phyloP scores from a whole-genome alignment of 53 echinoderm and acorn worm species.

The Crossaster papposus region DNA sequence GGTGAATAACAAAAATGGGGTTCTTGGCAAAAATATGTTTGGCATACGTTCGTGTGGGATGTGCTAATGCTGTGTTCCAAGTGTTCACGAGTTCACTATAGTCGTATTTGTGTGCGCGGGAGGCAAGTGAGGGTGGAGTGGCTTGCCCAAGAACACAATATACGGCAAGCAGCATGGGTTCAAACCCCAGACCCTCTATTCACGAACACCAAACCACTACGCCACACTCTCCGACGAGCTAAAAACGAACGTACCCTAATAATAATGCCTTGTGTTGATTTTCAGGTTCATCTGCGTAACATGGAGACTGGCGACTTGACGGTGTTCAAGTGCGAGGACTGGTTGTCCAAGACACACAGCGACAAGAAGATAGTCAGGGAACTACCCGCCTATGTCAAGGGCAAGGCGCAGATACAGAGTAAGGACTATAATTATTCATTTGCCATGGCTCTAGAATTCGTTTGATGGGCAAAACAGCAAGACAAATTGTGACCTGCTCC shows the following conservation, averaged over 20 bases:
- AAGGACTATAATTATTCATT: too few relatives aligned
- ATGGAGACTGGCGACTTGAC: conserved; percentile 92
- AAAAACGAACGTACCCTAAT: too few relatives aligned
- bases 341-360: conserved; percentile 92
- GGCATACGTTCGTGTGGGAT: background rate
- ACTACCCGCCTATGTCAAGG: conserved; percentile 87
- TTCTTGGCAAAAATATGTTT: conserved; percentile 6
- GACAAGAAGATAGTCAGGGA: conserved; percentile 88
- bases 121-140: too few relatives aligned
- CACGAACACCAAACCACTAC: background rate
- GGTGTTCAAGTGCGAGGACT: conserved; percentile 86
- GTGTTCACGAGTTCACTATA: too few relatives aligned
- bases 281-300: conserved; percentile 86
- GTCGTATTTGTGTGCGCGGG: too few relatives aligned
- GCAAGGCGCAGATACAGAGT: conserved; percentile 92
- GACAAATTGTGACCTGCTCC: too few relatives aligned
- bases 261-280: background rate
- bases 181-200: too few relatives aligned
- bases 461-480: background rate
- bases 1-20: conserved; percentile 75
- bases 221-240: background rate
- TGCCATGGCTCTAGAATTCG: too few relatives aligned
- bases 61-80: too few relatives aligned
- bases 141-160: too few relatives aligned
- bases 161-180: too few relatives aligned